These are phyloP conservation scores for Ctenicera cuprea DNA, from an alignment of 2,888 invertebrate genomes.

Conservation along the genomic window DNA sequence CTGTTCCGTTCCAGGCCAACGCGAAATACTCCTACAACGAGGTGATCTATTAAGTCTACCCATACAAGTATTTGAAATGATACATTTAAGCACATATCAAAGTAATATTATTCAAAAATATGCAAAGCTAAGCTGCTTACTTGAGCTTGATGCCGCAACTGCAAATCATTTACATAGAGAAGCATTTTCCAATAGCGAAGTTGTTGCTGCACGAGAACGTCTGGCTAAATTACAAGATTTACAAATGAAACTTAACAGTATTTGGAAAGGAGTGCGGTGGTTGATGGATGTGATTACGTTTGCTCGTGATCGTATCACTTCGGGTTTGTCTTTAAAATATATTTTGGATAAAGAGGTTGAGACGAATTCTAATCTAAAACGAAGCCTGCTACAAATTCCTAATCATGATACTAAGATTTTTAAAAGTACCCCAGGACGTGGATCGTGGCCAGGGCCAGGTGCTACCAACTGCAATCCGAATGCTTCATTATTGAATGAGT, in stretches of 20 bases:
- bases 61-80: constrained; percentile 95
- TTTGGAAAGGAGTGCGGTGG: constrained; percentile 98
- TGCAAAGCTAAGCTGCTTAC: constrained; percentile 92
- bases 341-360: constrained; percentile 72
- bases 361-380: constrained; percentile 70
- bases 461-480: constrained; percentile 74
- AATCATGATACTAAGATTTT: constrained; percentile 84
- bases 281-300: constrained; percentile 96
- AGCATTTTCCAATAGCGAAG: constrained; percentile 93
- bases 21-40: constrained; percentile 88
- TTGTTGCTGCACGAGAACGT: constrained; percentile 90
- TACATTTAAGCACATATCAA: constrained; percentile 96
- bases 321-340: constrained; percentile 68
- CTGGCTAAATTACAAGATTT: constrained; percentile 88
- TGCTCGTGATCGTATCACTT: constrained; percentile 85
- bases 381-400: constrained; percentile 80
- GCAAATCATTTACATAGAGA: constrained; percentile 96
- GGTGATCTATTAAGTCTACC: constrained; percentile 92
- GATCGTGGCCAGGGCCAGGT: constrained; percentile 91
- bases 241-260: constrained; percentile 88
- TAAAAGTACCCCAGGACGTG: constrained; percentile 86
- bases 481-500: constrained; percentile 74
- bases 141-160: constrained; percentile 93
- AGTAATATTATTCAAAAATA: constrained; percentile 92
- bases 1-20: constrained; percentile 91